Base-by-base conservation (phyloP, 2,888 invertebrate genomes). In the Luffia ferchaultella region DNA sequence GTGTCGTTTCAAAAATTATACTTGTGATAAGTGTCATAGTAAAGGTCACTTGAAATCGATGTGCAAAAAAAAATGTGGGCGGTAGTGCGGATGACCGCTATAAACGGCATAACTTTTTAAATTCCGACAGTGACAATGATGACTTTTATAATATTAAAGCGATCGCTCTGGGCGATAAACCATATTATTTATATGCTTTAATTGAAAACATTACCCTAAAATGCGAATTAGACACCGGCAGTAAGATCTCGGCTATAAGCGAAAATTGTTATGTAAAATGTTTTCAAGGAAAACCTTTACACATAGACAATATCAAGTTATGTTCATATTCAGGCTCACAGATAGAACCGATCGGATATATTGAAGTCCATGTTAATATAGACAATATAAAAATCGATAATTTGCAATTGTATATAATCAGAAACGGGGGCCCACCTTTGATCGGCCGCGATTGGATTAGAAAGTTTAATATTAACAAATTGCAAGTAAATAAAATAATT, bases 171-270 rank as follows among this genome's bases (percentile, higher is more conserved):
- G n/a, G n/a, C n/a, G n/a, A n/a, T n/a, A n/a, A n/a, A n/a, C n/a
- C n/a, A n/a, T n/a, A n/a, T n/a, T n/a, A n/a, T n/a, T n/a, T n/a
- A n/a, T n/a, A n/a, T n/a, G n/a, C n/a, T n/a, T n/a, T n/a, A n/a
- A n/a, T n/a, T n/a, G n/a, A n/a, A n/a, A 51, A 54, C 46, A 42
- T 50, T 30, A 41, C n/a, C 18, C 48, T 51, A 47, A 54, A 49
- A 47, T 60, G 57, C 46, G 54, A 57, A 54, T 45, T 58, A 1
- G 58, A 58, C 41, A 60, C 58, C 15, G 57, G 55, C 3, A 57
- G 57, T 47, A 55, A 55, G 45, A 52, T 58, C 18, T 54, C 54
- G 2, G 56, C 53, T 3, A 55, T 57, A 30, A 53, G 51, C 15
- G 56, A 55, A 45, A 30, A 48, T 16, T 58, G 51, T 55, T 57